phyloP scores from a whole-genome alignment of 2,113 vertebrate genomes.

The Ptyas mucosa region DNA sequence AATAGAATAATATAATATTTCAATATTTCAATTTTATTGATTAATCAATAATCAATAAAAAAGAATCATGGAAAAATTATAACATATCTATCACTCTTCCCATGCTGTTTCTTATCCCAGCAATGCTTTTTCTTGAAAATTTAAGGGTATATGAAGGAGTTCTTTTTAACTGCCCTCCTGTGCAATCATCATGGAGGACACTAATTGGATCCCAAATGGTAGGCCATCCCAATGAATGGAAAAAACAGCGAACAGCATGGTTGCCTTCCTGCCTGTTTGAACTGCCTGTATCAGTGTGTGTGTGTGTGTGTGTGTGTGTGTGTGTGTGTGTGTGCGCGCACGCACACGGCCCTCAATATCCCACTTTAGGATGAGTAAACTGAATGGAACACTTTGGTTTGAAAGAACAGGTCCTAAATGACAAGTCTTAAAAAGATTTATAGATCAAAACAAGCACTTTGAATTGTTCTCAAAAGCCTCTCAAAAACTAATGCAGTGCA shows the following conservation, averaged over 20 bases:
- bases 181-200: not conserved
- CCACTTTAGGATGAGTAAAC: not conserved
- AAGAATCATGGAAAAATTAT: not conserved
- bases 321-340: too few relatives aligned
- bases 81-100: not conserved
- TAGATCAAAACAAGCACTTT: not conserved
- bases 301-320: not conserved
- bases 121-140: not conserved
- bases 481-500: not conserved
- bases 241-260: not conserved
- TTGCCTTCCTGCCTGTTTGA: not conserved
- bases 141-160: not conserved
- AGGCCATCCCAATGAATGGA: not conserved
- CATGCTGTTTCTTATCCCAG: not conserved
- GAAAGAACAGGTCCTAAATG: not conserved
- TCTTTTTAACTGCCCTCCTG: not conserved
- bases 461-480: not conserved
- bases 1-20: not conserved
- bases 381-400: not conserved
- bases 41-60: not conserved
- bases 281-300: not conserved
- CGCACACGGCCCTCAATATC: not conserved
- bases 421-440: not conserved
- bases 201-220: not conserved
- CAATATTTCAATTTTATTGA: too few relatives aligned